A percentile compares a stretch with the other conserved stretches of the same genome.
Conservation (phyloP, 1,140 invertebrate species). For the Cryptotermes secundus region DNA sequence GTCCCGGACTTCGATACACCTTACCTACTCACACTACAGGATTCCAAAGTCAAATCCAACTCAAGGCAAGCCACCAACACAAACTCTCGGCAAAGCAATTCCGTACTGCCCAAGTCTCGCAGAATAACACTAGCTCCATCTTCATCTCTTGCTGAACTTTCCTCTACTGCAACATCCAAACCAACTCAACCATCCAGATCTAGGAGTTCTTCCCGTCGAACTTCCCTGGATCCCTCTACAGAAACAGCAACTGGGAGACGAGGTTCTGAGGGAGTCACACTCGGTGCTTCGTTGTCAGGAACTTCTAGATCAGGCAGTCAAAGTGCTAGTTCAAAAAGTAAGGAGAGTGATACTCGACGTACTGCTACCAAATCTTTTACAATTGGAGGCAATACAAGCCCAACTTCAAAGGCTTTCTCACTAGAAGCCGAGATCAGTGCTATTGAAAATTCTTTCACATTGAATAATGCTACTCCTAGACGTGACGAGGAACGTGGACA, state of each 20-base stretch:
- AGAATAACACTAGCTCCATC: slow-evolving; percentile 20
- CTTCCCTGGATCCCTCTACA: neutral
- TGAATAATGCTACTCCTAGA: neutral
- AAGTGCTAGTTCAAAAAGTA: neutral
- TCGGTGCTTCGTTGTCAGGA: neutral
- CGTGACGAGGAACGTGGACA: neutral
- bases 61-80: neutral
- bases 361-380: neutral
- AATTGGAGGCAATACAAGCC: neutral
- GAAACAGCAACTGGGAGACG: neutral
- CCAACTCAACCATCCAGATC: neutral
- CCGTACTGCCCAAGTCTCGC: neutral
- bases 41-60: neutral
- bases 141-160: slow-evolving; percentile 8
- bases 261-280: neutral
- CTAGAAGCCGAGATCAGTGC: neutral
- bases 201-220: neutral
- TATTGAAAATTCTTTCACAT: neutral
- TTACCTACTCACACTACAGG: neutral
- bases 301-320: neutral
- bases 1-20: neutral
- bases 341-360: neutral
- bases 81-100: neutral
- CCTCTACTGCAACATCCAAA: neutral
- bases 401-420: neutral